A percentile compares a stretch with the other conserved stretches of the same genome.
Evolutionary conservation across 2,797 vertebrate species (phyloP).

Genomic region (Enteromius anoplus): DNA sequence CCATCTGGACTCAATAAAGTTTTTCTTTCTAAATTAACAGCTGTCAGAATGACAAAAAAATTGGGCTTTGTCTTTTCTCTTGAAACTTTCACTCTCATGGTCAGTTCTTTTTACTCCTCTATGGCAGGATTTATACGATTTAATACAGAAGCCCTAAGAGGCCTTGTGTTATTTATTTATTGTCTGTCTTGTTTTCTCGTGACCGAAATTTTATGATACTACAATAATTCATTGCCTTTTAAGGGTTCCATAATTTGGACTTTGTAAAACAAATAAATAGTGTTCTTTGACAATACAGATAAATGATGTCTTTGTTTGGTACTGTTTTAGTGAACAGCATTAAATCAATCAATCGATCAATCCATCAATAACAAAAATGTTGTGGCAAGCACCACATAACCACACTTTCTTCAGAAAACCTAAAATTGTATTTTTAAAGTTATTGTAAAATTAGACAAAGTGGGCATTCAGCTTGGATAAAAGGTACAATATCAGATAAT

Average conservation of each 20-base stretch:
- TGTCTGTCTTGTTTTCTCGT: neutral
- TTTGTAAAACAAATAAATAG: neutral
- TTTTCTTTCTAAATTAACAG: constrained; percentile 80
- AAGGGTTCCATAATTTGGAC: neutral
- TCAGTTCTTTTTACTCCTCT: neutral
- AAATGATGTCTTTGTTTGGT: neutral
- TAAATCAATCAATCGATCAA: no score
- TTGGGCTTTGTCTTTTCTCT: constrained; percentile 44
- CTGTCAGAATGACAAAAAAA: constrained; percentile 73
- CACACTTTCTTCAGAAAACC: neutral
- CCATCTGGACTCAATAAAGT: constrained; percentile 77
- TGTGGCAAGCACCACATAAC: neutral
- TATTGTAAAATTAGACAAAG: neutral
- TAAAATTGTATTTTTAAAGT: neutral
- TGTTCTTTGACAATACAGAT: neutral
- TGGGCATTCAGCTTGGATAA: neutral
- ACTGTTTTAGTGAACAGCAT: neutral
- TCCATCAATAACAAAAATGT: neutral
- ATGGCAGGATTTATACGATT: constrained; percentile 1
- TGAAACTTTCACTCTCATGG: constrained; percentile 25
- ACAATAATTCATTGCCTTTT: neutral
- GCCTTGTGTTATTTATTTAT: neutral
- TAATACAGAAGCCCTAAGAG: neutral
- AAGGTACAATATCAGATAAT: neutral
- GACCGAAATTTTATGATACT: neutral